Evolutionary conservation across 1,140 invertebrate species (phyloP).

Genomic region (Pseudachorutes palmiensis): DNA sequence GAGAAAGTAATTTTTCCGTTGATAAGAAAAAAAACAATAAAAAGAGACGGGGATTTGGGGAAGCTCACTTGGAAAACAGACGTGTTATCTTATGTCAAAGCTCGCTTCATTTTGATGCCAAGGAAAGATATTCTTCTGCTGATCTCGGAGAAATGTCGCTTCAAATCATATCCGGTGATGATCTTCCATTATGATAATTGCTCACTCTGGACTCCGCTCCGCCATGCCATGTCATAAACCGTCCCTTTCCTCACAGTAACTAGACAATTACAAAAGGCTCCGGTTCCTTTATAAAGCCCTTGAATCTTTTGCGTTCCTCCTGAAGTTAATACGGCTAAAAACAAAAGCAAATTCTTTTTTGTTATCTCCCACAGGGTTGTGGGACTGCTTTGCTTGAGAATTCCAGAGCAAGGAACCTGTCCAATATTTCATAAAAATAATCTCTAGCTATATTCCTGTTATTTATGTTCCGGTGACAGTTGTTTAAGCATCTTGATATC

Average conservation of each 20-base stretch:
- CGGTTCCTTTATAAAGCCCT: not conserved
- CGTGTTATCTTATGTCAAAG: too few relatives aligned
- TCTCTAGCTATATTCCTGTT: not conserved
- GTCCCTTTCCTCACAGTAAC: too few relatives aligned
- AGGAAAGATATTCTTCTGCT: not conserved
- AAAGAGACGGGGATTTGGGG: too few relatives aligned
- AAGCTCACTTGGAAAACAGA: too few relatives aligned
- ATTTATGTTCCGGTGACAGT: slow-evolving; percentile 11
- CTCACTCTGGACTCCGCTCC: too few relatives aligned
- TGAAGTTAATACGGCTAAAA: too few relatives aligned
- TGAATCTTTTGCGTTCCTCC: not conserved
- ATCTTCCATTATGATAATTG: slow-evolving; percentile 1
- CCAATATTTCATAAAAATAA: not conserved
- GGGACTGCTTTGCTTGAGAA: not conserved
- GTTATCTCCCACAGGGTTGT: not conserved
- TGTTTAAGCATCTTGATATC: slow-evolving; percentile 1
- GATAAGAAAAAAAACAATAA: too few relatives aligned
- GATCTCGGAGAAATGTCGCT: not conserved
- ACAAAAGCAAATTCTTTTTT: too few relatives aligned
- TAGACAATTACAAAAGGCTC: too few relatives aligned
- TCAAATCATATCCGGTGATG: not conserved
- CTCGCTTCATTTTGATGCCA: too few relatives aligned
- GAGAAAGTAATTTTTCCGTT: too few relatives aligned
- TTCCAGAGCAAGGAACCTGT: not conserved
- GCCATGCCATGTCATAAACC: too few relatives aligned